These are phyloP conservation scores for Hylaeus anthracinus DNA, from an alignment of 1,140 invertebrate species.

Conservation along the genomic window DNA sequence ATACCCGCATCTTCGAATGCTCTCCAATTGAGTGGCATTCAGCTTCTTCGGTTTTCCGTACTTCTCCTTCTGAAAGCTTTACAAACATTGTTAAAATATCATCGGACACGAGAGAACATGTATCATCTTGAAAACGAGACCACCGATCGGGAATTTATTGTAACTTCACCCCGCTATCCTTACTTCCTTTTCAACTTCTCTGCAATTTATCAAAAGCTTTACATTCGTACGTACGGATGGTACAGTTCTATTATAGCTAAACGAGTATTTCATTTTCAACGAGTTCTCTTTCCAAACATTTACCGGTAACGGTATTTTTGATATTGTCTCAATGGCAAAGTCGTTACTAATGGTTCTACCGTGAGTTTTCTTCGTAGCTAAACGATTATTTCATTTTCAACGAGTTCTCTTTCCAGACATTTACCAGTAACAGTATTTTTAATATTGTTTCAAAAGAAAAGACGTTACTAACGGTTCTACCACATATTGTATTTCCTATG, in stretches of 20 bases:
- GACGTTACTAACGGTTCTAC: background rate
- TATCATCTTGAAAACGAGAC: background rate
- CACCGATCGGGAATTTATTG: background rate
- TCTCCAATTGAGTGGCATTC: conserved; percentile 92
- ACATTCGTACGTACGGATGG: no score
- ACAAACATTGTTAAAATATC: conserved; percentile 81
- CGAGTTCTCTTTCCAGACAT: background rate
- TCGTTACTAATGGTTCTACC: no score
- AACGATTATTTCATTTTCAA: background rate
- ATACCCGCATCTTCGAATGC: conserved; percentile 92
- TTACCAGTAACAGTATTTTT: background rate
- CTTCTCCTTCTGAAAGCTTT: conserved; percentile 94
- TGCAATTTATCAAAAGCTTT: no score
- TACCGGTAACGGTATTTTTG: no score
- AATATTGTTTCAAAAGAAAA: background rate
- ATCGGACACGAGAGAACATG: conserved; percentile 25
- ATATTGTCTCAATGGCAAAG: no score
- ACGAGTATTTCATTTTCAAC: background rate
- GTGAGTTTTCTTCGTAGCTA: no score
- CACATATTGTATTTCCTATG: background rate
- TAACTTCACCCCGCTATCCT: background rate
- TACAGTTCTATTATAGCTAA: background rate
- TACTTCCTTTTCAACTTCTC: background rate
- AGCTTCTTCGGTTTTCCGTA: conserved; percentile 93
- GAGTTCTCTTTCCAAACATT: no score